Evolutionary conservation across 2,888 invertebrate genomes (phyloP), one percentile per base, ranked within the genome.

Genomic region (Pegoplata infirma): DNA sequence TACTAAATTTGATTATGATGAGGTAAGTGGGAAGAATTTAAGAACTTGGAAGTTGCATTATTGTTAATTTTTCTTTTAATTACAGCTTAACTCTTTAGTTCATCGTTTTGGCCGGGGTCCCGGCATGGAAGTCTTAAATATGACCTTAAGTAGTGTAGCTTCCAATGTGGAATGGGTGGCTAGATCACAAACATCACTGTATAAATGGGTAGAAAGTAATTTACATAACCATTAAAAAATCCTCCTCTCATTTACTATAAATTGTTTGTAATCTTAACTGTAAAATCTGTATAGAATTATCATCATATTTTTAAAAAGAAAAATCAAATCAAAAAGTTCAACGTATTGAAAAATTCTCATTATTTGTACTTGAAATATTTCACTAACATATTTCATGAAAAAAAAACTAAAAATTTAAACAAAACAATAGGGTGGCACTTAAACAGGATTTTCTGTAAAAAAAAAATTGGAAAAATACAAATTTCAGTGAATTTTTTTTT

Each of bases 111-210:
- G 90, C n/a, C 85, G 87, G 53, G 90, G 90, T n/a, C 88, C 86
- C 28, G 90, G 90, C 23, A 87, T 90, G 87, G 83, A 88, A 56
- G 85, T 89, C 76, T 84, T 90, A 21, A 89, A 89, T 69, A 90
- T 90, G 90, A 89, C 90, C 25, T 83, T 90, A 21, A 87, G 89
- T 81, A 89, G 88, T 80, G 89, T 90, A 17, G 90, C 89, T 69
- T 88, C 90, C 19, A 90, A 90, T 81, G 90, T 90, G 40, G 90
- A 90, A 82, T 90, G 90, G 90, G 89, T 90, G 72, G 86, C 88
- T 25, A 81, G 87, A 80, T 89, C 90, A 16, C 90, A 90, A 81
- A 85, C 86, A 53, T 85, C 90, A 80, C 84, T 90, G 81, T 90
- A 89, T 82, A 88, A 87, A 84, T 90, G 90, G 90, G 87, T 90